Percentiles rank a stretch among this genome's conserved stretches.
phyloP scores from a whole-genome alignment of 2,113 vertebrate genomes.

The Carassius auratus region DNA sequence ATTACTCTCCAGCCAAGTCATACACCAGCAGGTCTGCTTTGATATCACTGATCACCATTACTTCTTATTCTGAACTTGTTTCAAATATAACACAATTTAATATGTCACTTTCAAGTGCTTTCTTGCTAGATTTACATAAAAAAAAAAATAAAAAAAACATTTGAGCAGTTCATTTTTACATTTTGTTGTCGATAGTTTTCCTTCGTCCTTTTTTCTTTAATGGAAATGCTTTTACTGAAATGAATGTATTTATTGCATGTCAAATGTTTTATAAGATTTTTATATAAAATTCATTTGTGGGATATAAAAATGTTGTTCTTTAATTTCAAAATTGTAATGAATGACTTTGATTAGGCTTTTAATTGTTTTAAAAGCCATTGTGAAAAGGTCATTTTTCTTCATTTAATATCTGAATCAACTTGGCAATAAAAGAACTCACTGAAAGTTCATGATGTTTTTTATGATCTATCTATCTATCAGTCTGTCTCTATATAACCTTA shows the following conservation, averaged over 20 bases:
- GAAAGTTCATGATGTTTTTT: slow-evolving; percentile 46
- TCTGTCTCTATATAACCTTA: background rate
- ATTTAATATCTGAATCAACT: slow-evolving; percentile 78
- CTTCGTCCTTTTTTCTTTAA: slow-evolving; percentile 33
- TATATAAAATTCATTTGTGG: slow-evolving; percentile 75
- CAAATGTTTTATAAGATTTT: slow-evolving; percentile 75
- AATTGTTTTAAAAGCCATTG: slow-evolving; percentile 72
- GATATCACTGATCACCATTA: slow-evolving; percentile 54
- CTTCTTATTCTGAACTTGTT: slow-evolving; percentile 56
- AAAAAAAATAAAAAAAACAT: too few relatives aligned
- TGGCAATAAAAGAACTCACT: slow-evolving; percentile 80
- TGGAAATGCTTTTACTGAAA: slow-evolving; percentile 75
- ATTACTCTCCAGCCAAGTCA: slow-evolving; percentile 49
- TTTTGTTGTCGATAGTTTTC: slow-evolving; percentile 70
- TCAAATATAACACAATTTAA: slow-evolving; percentile 55
- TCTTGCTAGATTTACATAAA: slow-evolving; percentile 52
- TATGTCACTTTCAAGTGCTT: slow-evolving; percentile 53
- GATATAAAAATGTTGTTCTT: slow-evolving; percentile 67
- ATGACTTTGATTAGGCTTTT: slow-evolving; percentile 77
- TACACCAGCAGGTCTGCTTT: slow-evolving; percentile 54
- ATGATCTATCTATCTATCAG: background rate
- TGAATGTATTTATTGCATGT: slow-evolving; percentile 87
- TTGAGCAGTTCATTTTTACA: slow-evolving; percentile 58
- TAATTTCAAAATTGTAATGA: slow-evolving; percentile 66
- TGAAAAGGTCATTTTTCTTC: slow-evolving; percentile 72